phyloP scores from a whole-genome alignment of 2,888 invertebrate species.

The Monochamus alternatus region DNA sequence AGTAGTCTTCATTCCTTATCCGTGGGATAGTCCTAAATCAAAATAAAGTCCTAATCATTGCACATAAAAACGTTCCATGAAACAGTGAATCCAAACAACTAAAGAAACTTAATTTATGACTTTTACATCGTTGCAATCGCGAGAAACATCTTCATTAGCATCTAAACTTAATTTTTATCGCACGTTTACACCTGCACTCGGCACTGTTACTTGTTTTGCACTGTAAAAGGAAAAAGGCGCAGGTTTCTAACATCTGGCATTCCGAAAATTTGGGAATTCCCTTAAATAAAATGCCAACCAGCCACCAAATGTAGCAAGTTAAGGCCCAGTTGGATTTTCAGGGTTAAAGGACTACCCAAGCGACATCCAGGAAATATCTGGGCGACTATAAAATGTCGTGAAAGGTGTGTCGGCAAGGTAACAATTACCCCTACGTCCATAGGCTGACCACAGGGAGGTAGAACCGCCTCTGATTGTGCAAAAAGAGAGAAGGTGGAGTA shows the following conservation, averaged over 20 bases:
- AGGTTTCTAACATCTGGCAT: conserved; percentile 35
- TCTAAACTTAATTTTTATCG: not conserved
- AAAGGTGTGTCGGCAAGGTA: conserved; percentile 12
- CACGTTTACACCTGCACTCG: conserved; percentile 2
- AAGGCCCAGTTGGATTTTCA: not conserved
- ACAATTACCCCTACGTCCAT: no score
- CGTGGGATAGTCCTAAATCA: no score
- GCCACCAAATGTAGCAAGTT: conserved; percentile 9
- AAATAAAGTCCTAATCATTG: no score
- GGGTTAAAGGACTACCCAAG: not conserved
- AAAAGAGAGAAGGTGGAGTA: conserved; percentile 2
- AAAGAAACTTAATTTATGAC: not conserved
- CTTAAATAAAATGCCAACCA: conserved; percentile 16
- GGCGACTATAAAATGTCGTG: not conserved
- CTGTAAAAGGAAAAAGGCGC: conserved; percentile 14
- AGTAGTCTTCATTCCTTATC: no score
- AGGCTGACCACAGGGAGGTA: not conserved
- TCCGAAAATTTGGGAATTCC: conserved; percentile 37
- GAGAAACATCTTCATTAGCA: not conserved
- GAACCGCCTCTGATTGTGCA: conserved; percentile 11
- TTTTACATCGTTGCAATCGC: not conserved
- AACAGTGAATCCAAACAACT: no score
- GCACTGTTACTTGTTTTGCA: conserved; percentile 32
- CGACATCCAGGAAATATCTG: not conserved
- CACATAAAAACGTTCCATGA: no score